Conservation (phyloP, 2,113 vertebrate genomes). For the Meriones unguiculatus region DNA sequence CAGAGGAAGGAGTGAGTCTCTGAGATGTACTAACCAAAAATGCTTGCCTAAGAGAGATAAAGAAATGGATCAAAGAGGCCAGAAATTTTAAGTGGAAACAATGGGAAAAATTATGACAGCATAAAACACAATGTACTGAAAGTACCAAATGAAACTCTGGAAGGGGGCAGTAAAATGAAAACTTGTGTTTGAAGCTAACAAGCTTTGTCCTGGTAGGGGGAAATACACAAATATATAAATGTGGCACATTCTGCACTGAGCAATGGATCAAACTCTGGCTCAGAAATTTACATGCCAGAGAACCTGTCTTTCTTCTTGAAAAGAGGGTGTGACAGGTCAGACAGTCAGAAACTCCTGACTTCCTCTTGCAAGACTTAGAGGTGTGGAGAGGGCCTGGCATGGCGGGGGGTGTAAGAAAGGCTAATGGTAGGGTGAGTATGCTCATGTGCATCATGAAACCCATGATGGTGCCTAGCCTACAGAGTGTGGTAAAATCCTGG, state of each 20-base stretch:
- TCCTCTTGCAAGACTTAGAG: not conserved
- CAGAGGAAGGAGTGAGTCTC: not conserved
- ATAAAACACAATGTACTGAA: not conserved
- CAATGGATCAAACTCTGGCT: not conserved
- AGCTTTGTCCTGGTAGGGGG: not conserved
- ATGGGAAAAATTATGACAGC: not conserved
- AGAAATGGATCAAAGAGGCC: not conserved
- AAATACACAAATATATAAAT: not conserved
- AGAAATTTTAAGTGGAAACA: constrained; percentile 9
- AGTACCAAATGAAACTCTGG: not conserved
- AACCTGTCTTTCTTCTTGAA: not conserved
- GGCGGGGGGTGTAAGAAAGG: no score
- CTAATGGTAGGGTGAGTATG: not conserved
- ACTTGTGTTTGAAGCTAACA: not conserved
- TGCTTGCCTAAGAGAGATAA: not conserved
- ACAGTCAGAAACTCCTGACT: not conserved
- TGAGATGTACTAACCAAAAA: not conserved
- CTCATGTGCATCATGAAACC: not conserved
- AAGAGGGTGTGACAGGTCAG: not conserved
- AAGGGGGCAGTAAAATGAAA: not conserved
- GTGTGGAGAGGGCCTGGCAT: no score
- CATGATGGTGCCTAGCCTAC: not conserved
- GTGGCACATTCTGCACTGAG: not conserved
- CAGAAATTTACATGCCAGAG: not conserved
- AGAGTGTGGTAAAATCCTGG: not conserved